These are phyloP conservation scores for Drosophila elegans DNA, from an alignment of 1,140 invertebrate species.

Conservation along the genomic window DNA sequence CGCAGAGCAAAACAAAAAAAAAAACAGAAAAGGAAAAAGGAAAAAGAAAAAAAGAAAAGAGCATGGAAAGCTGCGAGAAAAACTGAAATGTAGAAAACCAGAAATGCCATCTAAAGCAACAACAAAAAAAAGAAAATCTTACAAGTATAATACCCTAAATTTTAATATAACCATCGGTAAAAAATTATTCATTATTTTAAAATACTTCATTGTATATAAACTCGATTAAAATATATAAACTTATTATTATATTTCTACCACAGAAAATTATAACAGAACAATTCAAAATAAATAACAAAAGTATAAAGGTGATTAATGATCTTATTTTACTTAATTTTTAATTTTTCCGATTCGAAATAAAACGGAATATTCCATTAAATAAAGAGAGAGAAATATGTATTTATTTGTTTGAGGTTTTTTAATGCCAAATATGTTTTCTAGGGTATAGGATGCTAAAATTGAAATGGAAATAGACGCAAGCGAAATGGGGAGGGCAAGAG, in stretches of 20 bases:
- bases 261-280: too few species aligned
- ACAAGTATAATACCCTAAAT: conserved; percentile 22
- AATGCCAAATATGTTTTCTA: conserved; percentile 2
- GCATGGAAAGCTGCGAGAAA: conserved; percentile 19
- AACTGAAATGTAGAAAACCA: conserved; percentile 24
- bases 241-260: too few species aligned
- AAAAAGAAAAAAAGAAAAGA: not conserved
- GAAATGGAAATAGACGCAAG: conserved; percentile 73
- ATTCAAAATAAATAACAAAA: too few species aligned
- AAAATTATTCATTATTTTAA: not conserved
- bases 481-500: not conserved
- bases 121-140: conserved; percentile 10
- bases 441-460: conserved; percentile 62
- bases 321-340: too few species aligned
- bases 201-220: not conserved
- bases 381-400: too few species aligned
- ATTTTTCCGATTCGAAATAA: too few species aligned
- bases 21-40: not conserved
- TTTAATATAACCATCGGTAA: not conserved
- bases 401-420: not conserved
- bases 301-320: too few species aligned
- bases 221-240: too few species aligned
- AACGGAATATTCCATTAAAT: too few species aligned
- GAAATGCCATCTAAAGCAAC: conserved; percentile 14
- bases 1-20: conserved; percentile 44